Evolutionary conservation across 53 echinoderm and acorn worm species (phyloP).

Genomic region (Antedon mediterranea): DNA sequence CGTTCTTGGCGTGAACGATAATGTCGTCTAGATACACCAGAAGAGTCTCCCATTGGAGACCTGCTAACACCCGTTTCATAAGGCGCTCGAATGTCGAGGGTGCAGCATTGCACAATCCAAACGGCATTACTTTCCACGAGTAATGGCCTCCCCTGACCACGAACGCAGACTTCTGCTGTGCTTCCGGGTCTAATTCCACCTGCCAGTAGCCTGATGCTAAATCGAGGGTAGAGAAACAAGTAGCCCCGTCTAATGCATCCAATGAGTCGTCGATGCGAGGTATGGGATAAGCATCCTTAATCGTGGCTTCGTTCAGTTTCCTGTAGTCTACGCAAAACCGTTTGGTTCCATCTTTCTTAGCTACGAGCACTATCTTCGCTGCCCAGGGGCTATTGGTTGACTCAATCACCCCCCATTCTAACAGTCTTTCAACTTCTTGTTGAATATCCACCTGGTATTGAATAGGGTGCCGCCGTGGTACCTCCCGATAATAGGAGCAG

Average conservation of each 20-base stretch:
- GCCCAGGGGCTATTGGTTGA: conserved; percentile 36
- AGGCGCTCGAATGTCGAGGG: conserved; percentile 11
- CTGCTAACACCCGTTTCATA: conserved; percentile 17
- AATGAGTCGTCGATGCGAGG: conserved; percentile 24
- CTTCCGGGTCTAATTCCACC: conserved; percentile 9
- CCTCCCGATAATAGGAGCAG: conserved; percentile 25
- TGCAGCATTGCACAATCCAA: conserved; percentile 18
- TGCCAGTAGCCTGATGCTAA: too few species aligned
- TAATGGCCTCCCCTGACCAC: conserved; percentile 8
- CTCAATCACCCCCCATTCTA: conserved; percentile 17
- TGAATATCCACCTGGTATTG: conserved; percentile 23
- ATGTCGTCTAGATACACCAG: too few species aligned
- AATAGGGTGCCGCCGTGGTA: conserved; percentile 18
- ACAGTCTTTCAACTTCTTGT: conserved; percentile 13
- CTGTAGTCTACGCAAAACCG: conserved; percentile 24
- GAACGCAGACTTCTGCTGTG: conserved; percentile 5
- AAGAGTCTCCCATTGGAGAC: too few species aligned
- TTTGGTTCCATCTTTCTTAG: conserved; percentile 21
- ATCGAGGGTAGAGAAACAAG: conserved; percentile 9
- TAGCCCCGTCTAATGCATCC: conserved; percentile 5
- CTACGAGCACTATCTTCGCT: conserved; percentile 17
- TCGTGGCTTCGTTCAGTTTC: too few species aligned
- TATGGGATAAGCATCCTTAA: too few species aligned
- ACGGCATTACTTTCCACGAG: conserved; percentile 14
- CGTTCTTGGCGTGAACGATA: too few species aligned